phyloP scores from a whole-genome alignment of 2,888 invertebrate species.

The Troides helena region DNA sequence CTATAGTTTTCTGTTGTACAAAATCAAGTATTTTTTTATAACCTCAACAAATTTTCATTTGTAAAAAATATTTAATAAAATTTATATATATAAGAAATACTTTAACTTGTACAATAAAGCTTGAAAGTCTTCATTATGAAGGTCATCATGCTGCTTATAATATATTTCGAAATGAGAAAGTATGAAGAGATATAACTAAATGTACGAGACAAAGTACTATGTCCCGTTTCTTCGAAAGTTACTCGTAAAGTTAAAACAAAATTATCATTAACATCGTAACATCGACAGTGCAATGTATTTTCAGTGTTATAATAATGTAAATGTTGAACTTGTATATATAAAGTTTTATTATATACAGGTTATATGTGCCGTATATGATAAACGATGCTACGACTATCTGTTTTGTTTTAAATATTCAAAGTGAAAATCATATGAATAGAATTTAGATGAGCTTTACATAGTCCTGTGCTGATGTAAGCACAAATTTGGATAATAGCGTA shows the following conservation, averaged over 20 bases:
- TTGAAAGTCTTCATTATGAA: background rate
- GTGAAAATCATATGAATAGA: no score
- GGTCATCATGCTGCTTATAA: background rate
- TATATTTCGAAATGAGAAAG: slow-evolving; percentile 11
- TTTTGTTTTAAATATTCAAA: no score
- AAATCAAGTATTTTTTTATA: no score
- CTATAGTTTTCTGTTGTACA: no score
- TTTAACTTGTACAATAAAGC: background rate
- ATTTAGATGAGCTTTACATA: background rate
- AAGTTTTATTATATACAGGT: no score
- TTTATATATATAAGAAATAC: background rate
- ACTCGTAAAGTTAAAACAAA: slow-evolving; percentile 22
- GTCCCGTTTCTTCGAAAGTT: slow-evolving; percentile 21
- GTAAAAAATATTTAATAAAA: no score
- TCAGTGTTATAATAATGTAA: slow-evolving; percentile 2
- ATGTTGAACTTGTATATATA: background rate
- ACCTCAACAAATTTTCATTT: no score
- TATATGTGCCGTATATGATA: no score
- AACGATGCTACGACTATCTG: no score
- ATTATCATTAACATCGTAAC: slow-evolving; percentile 19
- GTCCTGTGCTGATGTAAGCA: background rate
- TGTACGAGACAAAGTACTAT: slow-evolving; percentile 22
- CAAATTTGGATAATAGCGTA: background rate
- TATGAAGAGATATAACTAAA: slow-evolving; percentile 15
- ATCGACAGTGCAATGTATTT: slow-evolving; percentile 11